A percentile compares a stretch with the other conserved stretches of the same genome.
phyloP scores from a whole-genome alignment of 2,888 invertebrate genomes.

The Sarcophaga subvicina region DNA sequence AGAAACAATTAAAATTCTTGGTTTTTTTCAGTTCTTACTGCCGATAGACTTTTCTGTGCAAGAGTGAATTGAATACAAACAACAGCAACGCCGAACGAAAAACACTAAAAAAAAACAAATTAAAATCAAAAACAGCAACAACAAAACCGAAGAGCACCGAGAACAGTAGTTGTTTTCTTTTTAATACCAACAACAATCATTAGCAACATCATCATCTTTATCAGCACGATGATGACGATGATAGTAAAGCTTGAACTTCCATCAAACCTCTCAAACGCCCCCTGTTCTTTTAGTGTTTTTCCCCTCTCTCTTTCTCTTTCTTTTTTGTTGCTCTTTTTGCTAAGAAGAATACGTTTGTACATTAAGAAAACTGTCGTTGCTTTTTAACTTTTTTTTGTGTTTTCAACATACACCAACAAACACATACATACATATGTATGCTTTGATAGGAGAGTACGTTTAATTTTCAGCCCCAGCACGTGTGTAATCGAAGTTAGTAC shows the following conservation, averaged over 20 bases:
- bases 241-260: slow-evolving; percentile 31
- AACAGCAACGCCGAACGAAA: not conserved
- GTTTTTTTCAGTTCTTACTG: slow-evolving; percentile 30
- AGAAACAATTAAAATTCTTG: slow-evolving; percentile 58
- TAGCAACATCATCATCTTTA: slow-evolving; percentile 17
- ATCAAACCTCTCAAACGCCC: slow-evolving; percentile 35
- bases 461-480: slow-evolving; percentile 37
- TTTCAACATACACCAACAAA: not conserved
- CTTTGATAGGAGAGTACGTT: not conserved
- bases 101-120: slow-evolving; percentile 16
- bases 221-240: slow-evolving; percentile 21
- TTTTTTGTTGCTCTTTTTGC: slow-evolving; percentile 10
- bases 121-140: slow-evolving; percentile 6
- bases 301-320: slow-evolving; percentile 5
- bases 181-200: not conserved
- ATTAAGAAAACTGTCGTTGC: slow-evolving; percentile 57
- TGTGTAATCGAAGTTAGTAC: slow-evolving; percentile 40
- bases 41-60: slow-evolving; percentile 10
- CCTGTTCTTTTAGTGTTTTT: not conserved
- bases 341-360: slow-evolving; percentile 33
- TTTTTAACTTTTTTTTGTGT: slow-evolving; percentile 26
- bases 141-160: not conserved
- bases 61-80: not conserved
- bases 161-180: slow-evolving; percentile 14
- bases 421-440: not conserved